Base-by-base conservation (phyloP, 1,140 invertebrate species). In the Metopolophium dirhodum region DNA sequence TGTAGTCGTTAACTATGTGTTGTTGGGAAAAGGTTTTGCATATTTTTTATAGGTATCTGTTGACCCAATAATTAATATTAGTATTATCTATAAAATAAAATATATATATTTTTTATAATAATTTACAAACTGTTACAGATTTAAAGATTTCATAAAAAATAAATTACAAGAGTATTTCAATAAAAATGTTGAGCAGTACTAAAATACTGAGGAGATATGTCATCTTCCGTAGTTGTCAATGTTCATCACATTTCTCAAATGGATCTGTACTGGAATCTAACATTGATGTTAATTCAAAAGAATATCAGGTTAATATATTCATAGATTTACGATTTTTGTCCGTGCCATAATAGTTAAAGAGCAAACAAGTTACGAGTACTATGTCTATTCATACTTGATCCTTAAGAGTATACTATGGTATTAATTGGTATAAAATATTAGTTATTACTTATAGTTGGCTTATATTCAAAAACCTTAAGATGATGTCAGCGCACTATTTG, bases 241-340 rank as follows among this genome's bases (percentile, higher is more conserved):
- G 37, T 90, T 30, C 18, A 45, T 45, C 26, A 57, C 82, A 57
- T 35, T 93, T 86, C 7, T 83, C 49, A 57, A 93, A 54, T 45
- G 91, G 82, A 86, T 54, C 91, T 35, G 51, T 93, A 51, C 54
- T 93, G 23, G 54, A 93, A 54, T 86, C 91, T 2, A 93, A 86
- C 20, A 85, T 93, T n/a, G 82, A 93, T 93, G 14, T 54, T 30
- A 86, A 93, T 57, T 93, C 91, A n/a, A 93, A 85, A 45, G 82
- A 86, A 85, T 93, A 86, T 93, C 91, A 93, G 91, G 91, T 93
- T 45, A 85, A 68, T 90, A 14, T 61, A 61, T 90, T 61, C 7
- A 61, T 41, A 14, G 1, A 49, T 30, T 47, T 47, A 86, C 23
- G 0, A 51, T 51, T 35, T 88, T 49, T 88, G 47, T 37, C 2